Evolutionary conservation across 2,797 vertebrate species (phyloP).

Genomic region (Artibeus lituratus): DNA sequence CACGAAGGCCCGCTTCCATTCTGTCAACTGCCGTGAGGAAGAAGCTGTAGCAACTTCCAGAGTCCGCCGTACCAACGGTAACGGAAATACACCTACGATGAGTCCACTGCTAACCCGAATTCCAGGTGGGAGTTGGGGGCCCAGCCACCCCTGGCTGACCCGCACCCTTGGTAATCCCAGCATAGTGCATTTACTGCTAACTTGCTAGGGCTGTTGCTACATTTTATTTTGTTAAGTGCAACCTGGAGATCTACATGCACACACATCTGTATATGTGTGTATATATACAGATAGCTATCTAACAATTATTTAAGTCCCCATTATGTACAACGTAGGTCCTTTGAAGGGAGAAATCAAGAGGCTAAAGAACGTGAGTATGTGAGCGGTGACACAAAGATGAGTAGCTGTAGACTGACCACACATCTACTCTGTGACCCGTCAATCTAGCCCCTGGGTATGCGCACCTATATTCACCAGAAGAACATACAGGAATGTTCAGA

Average conservation of each 20-base stretch:
- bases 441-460: background rate
- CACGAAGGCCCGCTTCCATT: background rate
- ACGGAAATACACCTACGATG: background rate
- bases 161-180: background rate
- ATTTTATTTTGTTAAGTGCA: background rate
- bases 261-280: no score
- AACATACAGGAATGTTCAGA: background rate
- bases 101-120: background rate
- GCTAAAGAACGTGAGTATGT: background rate
- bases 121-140: background rate
- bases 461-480: background rate
- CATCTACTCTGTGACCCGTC: background rate
- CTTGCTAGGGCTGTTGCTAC: background rate
- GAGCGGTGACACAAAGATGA: background rate
- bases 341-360: background rate
- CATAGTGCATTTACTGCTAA: background rate
- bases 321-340: background rate
- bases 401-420: background rate
- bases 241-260: background rate
- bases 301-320: background rate
- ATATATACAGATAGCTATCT: background rate
- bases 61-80: conserved; percentile 14
- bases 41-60: background rate
- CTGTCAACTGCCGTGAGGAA: background rate
- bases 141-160: background rate